Percentiles rank a stretch among this genome's conserved stretches.
Evolutionary conservation across 2,888 invertebrate species (phyloP).

Genomic region (Tyria jacobaeae): DNA sequence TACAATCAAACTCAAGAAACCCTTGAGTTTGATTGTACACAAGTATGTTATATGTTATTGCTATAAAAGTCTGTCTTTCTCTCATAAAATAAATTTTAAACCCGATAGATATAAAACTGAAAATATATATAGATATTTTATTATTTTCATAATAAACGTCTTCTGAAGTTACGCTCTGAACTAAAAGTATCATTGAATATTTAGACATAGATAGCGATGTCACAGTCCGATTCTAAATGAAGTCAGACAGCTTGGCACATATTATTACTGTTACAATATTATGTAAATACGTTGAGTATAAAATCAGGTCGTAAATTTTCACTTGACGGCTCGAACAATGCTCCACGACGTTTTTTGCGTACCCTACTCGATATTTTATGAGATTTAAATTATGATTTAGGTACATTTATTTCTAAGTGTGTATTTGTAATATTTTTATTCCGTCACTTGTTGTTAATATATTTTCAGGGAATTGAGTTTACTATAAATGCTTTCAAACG

Average conservation of each 20-base stretch:
- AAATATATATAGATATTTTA: too few relatives aligned
- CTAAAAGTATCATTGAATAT: slow-evolving; percentile 29
- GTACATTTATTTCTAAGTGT: slow-evolving; percentile 27
- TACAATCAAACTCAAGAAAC: too few relatives aligned
- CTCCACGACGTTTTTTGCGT: slow-evolving; percentile 36
- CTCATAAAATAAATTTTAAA: too few relatives aligned
- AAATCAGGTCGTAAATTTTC: slow-evolving; percentile 45
- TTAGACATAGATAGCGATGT: slow-evolving; percentile 42
- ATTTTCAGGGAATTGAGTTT: too few relatives aligned
- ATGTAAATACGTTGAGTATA: slow-evolving; percentile 32
- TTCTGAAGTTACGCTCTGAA: too few relatives aligned
- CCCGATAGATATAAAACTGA: too few relatives aligned
- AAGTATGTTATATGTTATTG: too few relatives aligned
- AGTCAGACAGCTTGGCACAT: slow-evolving; percentile 20
- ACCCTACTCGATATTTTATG: slow-evolving; percentile 38
- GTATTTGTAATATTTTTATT: not conserved
- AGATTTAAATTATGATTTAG: slow-evolving; percentile 49
- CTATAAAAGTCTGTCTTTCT: too few relatives aligned
- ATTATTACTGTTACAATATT: slow-evolving; percentile 25
- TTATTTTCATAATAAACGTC: too few relatives aligned
- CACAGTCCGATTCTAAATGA: slow-evolving; percentile 30
- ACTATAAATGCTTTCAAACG: too few relatives aligned
- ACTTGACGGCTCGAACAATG: slow-evolving; percentile 31
- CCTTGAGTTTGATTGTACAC: too few relatives aligned
- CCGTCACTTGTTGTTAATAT: not conserved